phyloP scores from a whole-genome alignment of 2,888 invertebrate genomes.

The Diarsia mendica region DNA sequence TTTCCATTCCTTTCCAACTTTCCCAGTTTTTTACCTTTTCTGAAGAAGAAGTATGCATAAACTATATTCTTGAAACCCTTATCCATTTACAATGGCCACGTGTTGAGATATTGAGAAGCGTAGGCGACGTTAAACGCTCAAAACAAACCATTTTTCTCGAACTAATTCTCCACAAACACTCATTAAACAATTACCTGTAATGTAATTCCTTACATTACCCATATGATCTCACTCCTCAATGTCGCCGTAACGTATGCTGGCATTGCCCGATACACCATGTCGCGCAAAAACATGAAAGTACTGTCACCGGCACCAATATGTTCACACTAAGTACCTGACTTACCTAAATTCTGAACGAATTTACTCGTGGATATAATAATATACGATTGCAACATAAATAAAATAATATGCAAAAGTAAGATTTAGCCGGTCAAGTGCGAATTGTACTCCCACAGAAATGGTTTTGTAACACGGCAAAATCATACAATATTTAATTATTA shows the following conservation, averaged over 20 bases:
- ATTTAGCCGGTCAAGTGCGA: background rate
- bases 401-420: background rate
- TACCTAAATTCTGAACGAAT: background rate
- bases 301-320: background rate
- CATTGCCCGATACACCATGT: constrained; percentile 47
- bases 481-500: too few species aligned
- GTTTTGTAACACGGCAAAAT: background rate
- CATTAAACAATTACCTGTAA: constrained; percentile 31
- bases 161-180: background rate
- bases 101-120: too few species aligned
- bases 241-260: constrained; percentile 34
- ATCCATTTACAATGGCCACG: background rate
- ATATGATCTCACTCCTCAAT: constrained; percentile 54
- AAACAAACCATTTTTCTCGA: constrained; percentile 28
- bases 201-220: constrained; percentile 6
- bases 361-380: background rate
- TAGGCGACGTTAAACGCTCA: background rate
- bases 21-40: too few species aligned
- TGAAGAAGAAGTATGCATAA: too few species aligned
- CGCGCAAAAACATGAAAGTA: constrained; percentile 47
- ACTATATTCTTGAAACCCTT: too few species aligned
- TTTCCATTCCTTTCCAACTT: too few species aligned
- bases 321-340: too few species aligned
- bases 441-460: background rate
- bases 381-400: background rate